Evolutionary conservation across 2,113 vertebrate genomes (phyloP), one percentile per base, ranked within the genome.

Genomic region (Zootoca vivipara): DNA sequence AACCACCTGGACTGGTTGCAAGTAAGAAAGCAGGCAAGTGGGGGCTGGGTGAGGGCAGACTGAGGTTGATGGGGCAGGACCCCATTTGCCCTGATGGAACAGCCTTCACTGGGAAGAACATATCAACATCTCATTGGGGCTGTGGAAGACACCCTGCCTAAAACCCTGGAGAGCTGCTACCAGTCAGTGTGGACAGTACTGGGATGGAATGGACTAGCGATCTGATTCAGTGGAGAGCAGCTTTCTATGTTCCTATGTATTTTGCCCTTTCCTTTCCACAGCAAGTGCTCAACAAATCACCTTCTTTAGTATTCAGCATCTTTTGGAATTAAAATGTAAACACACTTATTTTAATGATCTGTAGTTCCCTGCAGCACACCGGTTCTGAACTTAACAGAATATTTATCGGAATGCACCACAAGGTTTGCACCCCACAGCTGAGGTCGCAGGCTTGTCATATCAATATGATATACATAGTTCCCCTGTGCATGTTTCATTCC

Each of bases 381-480:
- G 82, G 33, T 82, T 64, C 46, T 89, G 89, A 38, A 82, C 87
- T 90, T 26, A 9, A 20, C 85, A 10, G 0, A 89, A 67, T 75
- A 87, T 28, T 90, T 73, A 86, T 80, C 89, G 85, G 83, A 94
- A 95, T 79, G 94, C 9, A 85, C 90, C 78, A 91, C n/a, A 83
- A 85, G 88, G 82, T 90, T 85, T 90, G 84, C 82, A 88, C 87
- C 95, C 77, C 90, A 88, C 92, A 95, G 91, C 85, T 93, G 91
- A 95, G 85, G 84, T 95, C 92, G 95, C 78, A 94, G 78, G 90
- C 12, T 78, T 90, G 8, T 90, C 93, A 93, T 95, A 96, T 96
- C 95, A 96, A 96, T 96, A 95, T 95, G 92, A 96, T 95, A 95
- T 95, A 97, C 93, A 93, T 67, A 67, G 26, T 85, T 93, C 86